Evolutionary conservation across 1,140 invertebrate species (phyloP).

Genomic region (Forficula auricularia): DNA sequence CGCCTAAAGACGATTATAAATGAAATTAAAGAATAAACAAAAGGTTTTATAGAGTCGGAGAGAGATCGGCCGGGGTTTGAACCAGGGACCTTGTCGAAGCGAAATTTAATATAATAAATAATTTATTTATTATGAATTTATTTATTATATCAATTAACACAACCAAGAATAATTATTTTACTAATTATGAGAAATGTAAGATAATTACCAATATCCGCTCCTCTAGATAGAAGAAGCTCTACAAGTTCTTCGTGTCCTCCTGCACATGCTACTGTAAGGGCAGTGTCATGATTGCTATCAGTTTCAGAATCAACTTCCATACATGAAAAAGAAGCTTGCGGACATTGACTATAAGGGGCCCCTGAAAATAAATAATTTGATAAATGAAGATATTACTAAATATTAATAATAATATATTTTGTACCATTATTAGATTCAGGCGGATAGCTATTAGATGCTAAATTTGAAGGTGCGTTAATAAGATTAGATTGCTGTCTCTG

Average conservation of each 20-base stretch:
- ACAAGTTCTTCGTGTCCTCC: conserved; percentile 93
- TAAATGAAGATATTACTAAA: not conserved
- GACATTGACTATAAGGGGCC: conserved; percentile 4
- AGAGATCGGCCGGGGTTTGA: too few relatives aligned
- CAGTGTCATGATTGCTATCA: conserved; percentile 95
- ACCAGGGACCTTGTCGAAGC: too few relatives aligned
- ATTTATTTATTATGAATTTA: too few relatives aligned
- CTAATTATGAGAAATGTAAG: too few relatives aligned
- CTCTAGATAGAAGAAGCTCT: conserved; percentile 69
- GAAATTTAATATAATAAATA: too few relatives aligned
- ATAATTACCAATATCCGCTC: conserved; percentile 83
- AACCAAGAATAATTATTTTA: too few relatives aligned
- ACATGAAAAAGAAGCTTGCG: conserved; percentile 34
- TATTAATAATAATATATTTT: not conserved
- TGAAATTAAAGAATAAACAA: too few relatives aligned
- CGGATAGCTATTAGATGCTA: not conserved
- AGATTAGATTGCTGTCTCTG: not conserved
- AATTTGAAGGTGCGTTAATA: not conserved
- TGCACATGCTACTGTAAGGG: conserved; percentile 88
- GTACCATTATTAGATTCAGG: not conserved
- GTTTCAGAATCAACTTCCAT: conserved; percentile 92
- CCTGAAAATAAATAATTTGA: not conserved
- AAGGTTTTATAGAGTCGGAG: too few relatives aligned
- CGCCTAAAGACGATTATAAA: too few relatives aligned
- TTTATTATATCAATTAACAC: too few relatives aligned